Conservation (phyloP, 2,888 invertebrate genomes). For the Hybos culiciformis region DNA sequence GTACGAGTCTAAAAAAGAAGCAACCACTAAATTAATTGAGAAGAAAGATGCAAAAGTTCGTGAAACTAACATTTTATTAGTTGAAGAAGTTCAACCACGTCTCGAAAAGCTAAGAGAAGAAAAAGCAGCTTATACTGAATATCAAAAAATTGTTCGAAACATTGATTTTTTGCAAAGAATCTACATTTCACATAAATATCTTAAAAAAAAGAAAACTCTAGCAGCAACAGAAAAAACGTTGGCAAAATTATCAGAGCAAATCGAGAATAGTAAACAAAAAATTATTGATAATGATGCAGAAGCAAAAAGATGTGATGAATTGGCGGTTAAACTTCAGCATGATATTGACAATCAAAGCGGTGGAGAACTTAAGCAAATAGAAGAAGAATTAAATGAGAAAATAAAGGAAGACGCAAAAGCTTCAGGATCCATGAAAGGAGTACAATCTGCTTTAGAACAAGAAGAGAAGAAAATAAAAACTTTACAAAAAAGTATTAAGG, state of each 20-base stretch:
- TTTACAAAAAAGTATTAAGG: constrained; percentile 48
- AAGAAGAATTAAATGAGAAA: constrained; percentile 45
- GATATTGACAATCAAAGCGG: constrained; percentile 55
- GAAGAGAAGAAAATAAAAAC: constrained; percentile 56
- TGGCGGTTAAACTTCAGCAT: constrained; percentile 47
- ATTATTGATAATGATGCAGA: constrained; percentile 44
- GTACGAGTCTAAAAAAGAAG: constrained; percentile 88
- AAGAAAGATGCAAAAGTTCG: constrained; percentile 83
- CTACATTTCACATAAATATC: constrained; percentile 35
- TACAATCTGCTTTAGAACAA: constrained; percentile 48
- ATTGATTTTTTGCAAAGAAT: constrained; percentile 67
- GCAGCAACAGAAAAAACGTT: constrained; percentile 41
- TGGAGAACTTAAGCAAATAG: constrained; percentile 47
- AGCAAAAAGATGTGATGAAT: constrained; percentile 40
- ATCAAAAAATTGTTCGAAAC: constrained; percentile 72
- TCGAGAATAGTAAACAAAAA: constrained; percentile 41
- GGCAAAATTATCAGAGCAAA: constrained; percentile 40
- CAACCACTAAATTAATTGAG: constrained; percentile 72
- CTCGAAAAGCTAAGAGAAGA: constrained; percentile 75
- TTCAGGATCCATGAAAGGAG: constrained; percentile 47
- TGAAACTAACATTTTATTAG: constrained; percentile 64
- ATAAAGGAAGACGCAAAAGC: constrained; percentile 55
- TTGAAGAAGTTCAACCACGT: constrained; percentile 83
- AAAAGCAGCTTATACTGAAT: constrained; percentile 70
- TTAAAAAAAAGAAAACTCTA: constrained; percentile 35